Evolutionary conservation across 92 coral and sea anemone genomes (phyloP), one percentile per base, ranked within the genome.

Genomic region (Pocillopora grandis): DNA sequence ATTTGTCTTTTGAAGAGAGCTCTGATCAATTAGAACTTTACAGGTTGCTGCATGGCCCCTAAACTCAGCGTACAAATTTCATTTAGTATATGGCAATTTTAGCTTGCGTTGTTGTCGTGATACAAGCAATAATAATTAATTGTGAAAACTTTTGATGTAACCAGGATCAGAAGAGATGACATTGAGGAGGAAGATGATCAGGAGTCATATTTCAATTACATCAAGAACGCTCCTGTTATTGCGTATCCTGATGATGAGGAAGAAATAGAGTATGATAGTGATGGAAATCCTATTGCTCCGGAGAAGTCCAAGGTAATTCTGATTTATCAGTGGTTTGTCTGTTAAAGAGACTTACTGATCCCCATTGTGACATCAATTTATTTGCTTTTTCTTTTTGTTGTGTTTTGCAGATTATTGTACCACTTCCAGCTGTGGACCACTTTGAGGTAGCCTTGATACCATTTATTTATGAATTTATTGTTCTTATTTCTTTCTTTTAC

Each of bases 101-200:
- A 42, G 52, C 52, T 42, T 42, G 52, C 52, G 0, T 3, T 42
- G 52, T 42, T 42, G 52, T 7, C 4, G 52, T 7, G 3, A 42
- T 42, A 7, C 52, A 3, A 42, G 52, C 52, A 16, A 33, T 14
- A 27, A 42, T 62, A 11, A n/a, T 42, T 9, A 72, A 37, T 7
- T 2, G 52, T 42, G 8, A 42, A 42, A 42, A 42, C 8, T 42
- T 42, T 0, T 42, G 8, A 42, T 7, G 7, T 42, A 7, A 14
- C 55, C 60, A 96, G 99, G 90, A 88, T 87, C 42, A 91, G 95
- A 58, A 87, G 99, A 70, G 98, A 96, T 85, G 99, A 96, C 77
- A 94, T 96, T 19, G 99, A 96, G 58, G 99, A 92, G 18, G 99
- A 96, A 74, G 99, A 96, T 86, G 99, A 96, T 75, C 99, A 92